These are phyloP conservation scores for Yponomeuta plumbellus DNA, from an alignment of 2,888 invertebrate genomes.

Conservation along the genomic window DNA sequence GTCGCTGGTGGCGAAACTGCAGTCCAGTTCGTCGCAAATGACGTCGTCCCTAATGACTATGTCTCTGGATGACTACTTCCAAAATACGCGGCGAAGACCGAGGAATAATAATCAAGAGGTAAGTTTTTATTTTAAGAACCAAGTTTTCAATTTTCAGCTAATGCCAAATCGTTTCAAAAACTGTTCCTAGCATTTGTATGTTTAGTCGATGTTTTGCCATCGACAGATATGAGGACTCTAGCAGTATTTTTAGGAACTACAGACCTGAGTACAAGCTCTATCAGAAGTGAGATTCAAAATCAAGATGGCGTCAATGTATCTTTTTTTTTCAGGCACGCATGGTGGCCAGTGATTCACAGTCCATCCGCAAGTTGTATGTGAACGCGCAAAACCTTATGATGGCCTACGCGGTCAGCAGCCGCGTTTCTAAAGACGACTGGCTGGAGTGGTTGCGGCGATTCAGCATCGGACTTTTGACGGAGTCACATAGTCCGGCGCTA, in stretches of 20 bases:
- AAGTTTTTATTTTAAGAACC: constrained; percentile 33
- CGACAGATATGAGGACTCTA: too few relatives aligned
- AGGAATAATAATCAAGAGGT: constrained; percentile 85
- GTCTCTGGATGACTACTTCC: constrained; percentile 84
- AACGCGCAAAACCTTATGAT: constrained; percentile 89
- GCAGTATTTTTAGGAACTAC: too few relatives aligned
- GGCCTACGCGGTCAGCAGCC: constrained; percentile 93
- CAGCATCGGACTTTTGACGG: constrained; percentile 94
- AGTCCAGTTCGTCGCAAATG: constrained; percentile 63
- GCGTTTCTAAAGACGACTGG: constrained; percentile 99
- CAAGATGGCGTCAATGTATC: neutral
- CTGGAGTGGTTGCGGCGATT: constrained; percentile 96
- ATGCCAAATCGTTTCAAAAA: neutral
- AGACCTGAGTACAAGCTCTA: too few relatives aligned
- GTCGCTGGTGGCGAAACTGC: constrained; percentile 82
- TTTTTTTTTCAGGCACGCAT: constrained; percentile 52
- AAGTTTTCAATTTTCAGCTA: neutral
- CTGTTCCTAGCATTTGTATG: too few relatives aligned
- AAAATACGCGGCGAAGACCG: constrained; percentile 77
- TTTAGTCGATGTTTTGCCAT: too few relatives aligned
- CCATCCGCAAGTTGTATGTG: constrained; percentile 88
- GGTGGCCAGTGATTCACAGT: constrained; percentile 76
- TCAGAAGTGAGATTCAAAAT: neutral
- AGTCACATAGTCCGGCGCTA: constrained; percentile 96
- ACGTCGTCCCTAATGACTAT: constrained; percentile 81